phyloP scores from a whole-genome alignment of 1,140 invertebrate genomes.

The Bombus fervidus region DNA sequence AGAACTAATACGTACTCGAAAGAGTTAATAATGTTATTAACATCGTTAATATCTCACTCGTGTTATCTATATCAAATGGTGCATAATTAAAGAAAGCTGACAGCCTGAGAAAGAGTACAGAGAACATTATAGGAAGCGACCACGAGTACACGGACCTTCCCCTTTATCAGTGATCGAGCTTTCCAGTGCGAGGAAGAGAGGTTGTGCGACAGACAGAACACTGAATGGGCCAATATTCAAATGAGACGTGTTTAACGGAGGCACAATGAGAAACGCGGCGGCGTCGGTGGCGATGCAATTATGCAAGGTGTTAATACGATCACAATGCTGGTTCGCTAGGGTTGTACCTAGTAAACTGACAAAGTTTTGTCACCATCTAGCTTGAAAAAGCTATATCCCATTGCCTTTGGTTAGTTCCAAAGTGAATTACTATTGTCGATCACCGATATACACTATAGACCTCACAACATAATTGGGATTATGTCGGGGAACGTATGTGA shows the following conservation, averaged over 20 bases:
- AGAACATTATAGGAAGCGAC: conserved; percentile 9
- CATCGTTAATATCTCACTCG: neutral
- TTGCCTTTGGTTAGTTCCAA: neutral
- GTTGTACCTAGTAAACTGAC: conserved; percentile 67
- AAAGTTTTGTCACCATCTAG: conserved; percentile 71
- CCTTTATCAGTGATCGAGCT: conserved; percentile 71
- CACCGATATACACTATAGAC: conserved; percentile 23
- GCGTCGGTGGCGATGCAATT: conserved; percentile 71
- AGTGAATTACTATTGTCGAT: conserved; percentile 70
- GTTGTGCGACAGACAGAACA: conserved; percentile 37
- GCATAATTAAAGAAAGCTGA: conserved; percentile 3
- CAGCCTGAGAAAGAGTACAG: conserved; percentile 76
- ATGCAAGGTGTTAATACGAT: conserved; percentile 81
- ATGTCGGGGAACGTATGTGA: conserved; percentile 60
- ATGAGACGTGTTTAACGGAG: conserved; percentile 77
- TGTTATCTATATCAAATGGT: neutral
- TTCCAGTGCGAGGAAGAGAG: conserved; percentile 54
- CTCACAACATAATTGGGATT: conserved; percentile 72
- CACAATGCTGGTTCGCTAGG: conserved; percentile 76
- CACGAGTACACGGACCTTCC: neutral
- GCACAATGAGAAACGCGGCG: conserved; percentile 73
- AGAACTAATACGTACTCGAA: neutral
- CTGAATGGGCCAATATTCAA: conserved; percentile 80
- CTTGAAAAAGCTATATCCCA: conserved; percentile 54
- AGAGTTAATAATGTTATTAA: neutral